Conservation (phyloP, 1,140 invertebrate species). For the Caerostris extrusa region DNA sequence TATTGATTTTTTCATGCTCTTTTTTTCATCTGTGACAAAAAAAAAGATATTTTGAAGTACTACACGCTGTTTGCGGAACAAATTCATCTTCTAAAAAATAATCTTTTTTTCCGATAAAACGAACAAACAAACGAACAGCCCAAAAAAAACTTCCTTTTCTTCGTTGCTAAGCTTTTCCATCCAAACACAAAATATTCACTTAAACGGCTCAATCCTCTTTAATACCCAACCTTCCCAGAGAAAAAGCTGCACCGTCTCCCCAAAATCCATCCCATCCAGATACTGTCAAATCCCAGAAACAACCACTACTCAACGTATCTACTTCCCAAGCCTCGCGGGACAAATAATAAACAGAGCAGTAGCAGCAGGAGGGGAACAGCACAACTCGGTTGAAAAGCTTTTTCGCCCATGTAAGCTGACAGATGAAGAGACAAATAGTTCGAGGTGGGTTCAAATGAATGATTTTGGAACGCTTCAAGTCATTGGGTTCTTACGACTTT, state of each 20-base stretch:
- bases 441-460: not conserved
- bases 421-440: not conserved
- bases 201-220: not conserved
- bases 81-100: too few relatives aligned
- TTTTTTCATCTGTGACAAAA: too few relatives aligned
- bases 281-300: constrained; percentile 14
- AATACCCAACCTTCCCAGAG: not conserved
- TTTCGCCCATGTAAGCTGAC: not conserved
- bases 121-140: too few relatives aligned
- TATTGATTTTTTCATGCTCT: too few relatives aligned
- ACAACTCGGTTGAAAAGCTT: not conserved
- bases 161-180: too few relatives aligned
- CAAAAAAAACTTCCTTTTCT: too few relatives aligned
- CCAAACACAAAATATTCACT: too few relatives aligned
- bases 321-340: not conserved
- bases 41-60: too few relatives aligned
- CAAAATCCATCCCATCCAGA: not conserved
- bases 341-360: constrained; percentile 28
- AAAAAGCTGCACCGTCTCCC: not conserved
- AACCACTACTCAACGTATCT: not conserved
- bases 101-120: too few relatives aligned
- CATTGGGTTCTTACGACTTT: constrained; percentile 18
- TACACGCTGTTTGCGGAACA: too few relatives aligned
- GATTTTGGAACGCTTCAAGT: constrained; percentile 22
- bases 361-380: not conserved